These are phyloP conservation scores for Felis chaus DNA, from an alignment of 2,113 vertebrate genomes.

Conservation along the genomic window DNA sequence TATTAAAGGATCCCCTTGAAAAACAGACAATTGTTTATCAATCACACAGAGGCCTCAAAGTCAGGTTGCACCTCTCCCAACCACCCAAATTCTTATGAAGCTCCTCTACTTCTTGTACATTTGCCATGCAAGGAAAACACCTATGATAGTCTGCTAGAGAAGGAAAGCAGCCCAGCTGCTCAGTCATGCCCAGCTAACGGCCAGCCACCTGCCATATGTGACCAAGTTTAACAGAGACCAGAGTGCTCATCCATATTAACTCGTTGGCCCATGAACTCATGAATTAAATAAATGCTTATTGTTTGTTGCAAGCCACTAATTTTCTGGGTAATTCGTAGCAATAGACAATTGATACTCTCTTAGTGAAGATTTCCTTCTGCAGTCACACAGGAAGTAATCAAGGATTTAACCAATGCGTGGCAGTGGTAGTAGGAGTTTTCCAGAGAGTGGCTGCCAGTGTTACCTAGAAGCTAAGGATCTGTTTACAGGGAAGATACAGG, in stretches of 20 bases:
- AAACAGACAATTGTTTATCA: not conserved
- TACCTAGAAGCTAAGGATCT: not conserved
- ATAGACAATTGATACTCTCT: not conserved
- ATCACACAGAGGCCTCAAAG: not conserved
- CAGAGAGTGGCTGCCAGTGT: not conserved
- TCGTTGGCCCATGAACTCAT: not conserved
- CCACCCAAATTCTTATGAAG: not conserved
- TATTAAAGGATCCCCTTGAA: not conserved
- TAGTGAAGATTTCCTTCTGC: not conserved
- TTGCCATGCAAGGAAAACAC: not conserved
- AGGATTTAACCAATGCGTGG: not conserved
- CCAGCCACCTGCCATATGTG: not conserved
- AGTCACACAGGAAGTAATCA: not conserved
- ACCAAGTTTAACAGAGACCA: not conserved
- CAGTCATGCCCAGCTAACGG: not conserved
- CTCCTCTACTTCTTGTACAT: not conserved
- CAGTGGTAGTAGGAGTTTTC: not conserved
- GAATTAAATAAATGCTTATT: conserved; percentile 13
- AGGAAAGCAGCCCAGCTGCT: not conserved
- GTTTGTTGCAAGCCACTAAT: not conserved
- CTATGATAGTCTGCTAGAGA: not conserved
- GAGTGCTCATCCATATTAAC: not conserved
- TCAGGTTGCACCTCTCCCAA: not conserved
- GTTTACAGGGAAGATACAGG: not conserved
- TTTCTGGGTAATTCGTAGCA: not conserved